Evolutionary conservation across 2,888 invertebrate species (phyloP), one percentile per base, ranked within the genome.

Genomic region (Ormyrus labotus): DNA sequence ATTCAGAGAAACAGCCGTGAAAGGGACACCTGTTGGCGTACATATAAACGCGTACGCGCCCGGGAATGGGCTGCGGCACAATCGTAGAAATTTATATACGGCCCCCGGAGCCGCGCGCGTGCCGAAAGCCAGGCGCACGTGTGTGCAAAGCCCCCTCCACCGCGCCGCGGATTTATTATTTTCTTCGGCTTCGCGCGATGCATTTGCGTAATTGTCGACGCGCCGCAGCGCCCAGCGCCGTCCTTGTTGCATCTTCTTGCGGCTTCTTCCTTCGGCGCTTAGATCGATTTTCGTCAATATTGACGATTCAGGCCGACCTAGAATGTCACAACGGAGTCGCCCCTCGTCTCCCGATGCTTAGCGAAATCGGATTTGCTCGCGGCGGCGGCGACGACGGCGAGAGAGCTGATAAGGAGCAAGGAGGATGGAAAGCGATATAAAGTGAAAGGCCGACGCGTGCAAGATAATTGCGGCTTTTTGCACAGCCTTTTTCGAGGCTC

Each of bases 1-100:
- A 90, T 90, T 91, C 89, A 90, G 90, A 90, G 90, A 91, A 91
- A 90, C 88, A 88, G 87, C 89, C 89, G 89, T 91, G 90, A 90
- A 91, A 90, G 90, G 89, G 90, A 91, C 90, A 90, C 90, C 90
- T 91, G 90, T 91, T 91, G 90, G 89, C 89, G 34, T 4, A 34
- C 0, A 34, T 34, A 34, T 34, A 34, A 2, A 34, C 34, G 85
- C 86, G 74, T 82, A 80, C 77, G 79, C 63, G 13, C 7, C 45
- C 11, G 19, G 48, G 34, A 34, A 34, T 4, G 34, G 51, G 45
- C 86, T 85, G 86, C 85, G 19, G 34, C 88, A 89, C 89, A 89
- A 88, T 89, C 86, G 87, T 87, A 89, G 90, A 90, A 89, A 88
- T 87, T 85, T 58, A 51, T 78, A 71, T 65, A 64, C 2, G 64